phyloP scores from a whole-genome alignment of 2,797 vertebrate species.

The Numenius phaeopus region DNA sequence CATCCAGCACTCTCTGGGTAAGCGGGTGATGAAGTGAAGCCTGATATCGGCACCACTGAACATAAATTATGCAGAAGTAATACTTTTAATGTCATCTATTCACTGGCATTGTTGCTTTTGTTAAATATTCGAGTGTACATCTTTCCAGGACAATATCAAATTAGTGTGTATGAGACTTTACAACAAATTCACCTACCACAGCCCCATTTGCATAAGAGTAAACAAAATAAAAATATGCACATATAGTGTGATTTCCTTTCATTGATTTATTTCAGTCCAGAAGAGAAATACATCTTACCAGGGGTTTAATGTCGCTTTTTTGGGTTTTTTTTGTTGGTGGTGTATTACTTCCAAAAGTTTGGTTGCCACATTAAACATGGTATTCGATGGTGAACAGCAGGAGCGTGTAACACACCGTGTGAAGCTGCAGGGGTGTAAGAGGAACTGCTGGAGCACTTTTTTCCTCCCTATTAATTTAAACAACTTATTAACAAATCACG shows the following conservation, averaged over 20 bases:
- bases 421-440: not conserved
- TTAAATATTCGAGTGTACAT: slow-evolving; percentile 87
- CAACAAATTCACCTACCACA: slow-evolving; percentile 74
- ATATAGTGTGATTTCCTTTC: not conserved
- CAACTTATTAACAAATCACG: slow-evolving; percentile 61
- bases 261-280: not conserved
- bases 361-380: not conserved
- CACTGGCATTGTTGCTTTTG: slow-evolving; percentile 79
- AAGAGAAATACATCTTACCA: not conserved
- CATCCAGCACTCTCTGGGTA: slow-evolving; percentile 71
- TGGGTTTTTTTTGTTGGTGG: not conserved
- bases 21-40: slow-evolving; percentile 80
- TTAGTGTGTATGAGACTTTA: slow-evolving; percentile 82
- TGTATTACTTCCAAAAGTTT: not conserved
- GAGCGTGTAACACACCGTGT: not conserved
- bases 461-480: slow-evolving; percentile 7
- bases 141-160: slow-evolving; percentile 85
- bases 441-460: not conserved
- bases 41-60: slow-evolving; percentile 77
- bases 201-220: slow-evolving; percentile 23
- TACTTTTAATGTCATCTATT: slow-evolving; percentile 80
- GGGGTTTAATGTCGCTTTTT: not conserved
- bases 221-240: slow-evolving; percentile 11
- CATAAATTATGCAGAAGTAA: slow-evolving; percentile 88
- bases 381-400: not conserved